These are phyloP conservation scores for Hexactinellida sp. DNA, from an alignment of 37 sponge, comb jelly and placozoan species.

Conservation along the genomic window DNA sequence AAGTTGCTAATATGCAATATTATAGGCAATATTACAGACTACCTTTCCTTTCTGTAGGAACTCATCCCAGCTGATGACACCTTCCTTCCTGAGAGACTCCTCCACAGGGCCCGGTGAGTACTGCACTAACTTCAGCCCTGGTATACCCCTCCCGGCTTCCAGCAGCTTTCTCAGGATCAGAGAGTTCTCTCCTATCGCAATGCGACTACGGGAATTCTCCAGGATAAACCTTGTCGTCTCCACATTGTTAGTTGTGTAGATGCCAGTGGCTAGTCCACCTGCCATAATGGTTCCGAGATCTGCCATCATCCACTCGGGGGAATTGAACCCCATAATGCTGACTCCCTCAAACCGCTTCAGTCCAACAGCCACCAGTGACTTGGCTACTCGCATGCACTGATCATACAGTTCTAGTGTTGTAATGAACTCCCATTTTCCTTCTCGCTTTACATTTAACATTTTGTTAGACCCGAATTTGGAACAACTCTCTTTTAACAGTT, in stretches of 20 bases:
- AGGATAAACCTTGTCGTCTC: constrained; percentile 69
- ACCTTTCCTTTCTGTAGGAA: constrained; percentile 58
- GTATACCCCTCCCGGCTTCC: constrained; percentile 35
- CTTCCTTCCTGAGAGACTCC: constrained; percentile 33
- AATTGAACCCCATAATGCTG: constrained; percentile 75
- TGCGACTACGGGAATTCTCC: constrained; percentile 56
- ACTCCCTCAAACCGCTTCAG: constrained; percentile 55
- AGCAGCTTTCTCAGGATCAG: constrained; percentile 66
- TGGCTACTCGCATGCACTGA: constrained; percentile 34
- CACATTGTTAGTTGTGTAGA: constrained; percentile 61
- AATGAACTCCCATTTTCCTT: constrained; percentile 38
- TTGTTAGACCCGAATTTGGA: constrained; percentile 24
- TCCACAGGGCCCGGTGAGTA: constrained; percentile 49
- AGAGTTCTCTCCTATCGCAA: constrained; percentile 71
- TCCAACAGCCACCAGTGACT: constrained; percentile 50
- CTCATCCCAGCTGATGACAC: constrained; percentile 57
- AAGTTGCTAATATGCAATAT: too few species aligned
- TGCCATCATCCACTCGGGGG: constrained; percentile 78
- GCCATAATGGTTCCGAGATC: constrained; percentile 55
- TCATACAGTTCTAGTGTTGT: constrained; percentile 38
- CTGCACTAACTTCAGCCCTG: constrained; percentile 41
- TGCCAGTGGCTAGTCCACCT: constrained; percentile 58
- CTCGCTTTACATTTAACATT: constrained; percentile 43
- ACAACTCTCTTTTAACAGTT: constrained; percentile 36
- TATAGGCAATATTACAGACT: too few species aligned